These are phyloP conservation scores for Hippoglossus hippoglossus DNA, from an alignment of 2,797 vertebrate species.

Conservation along the genomic window DNA sequence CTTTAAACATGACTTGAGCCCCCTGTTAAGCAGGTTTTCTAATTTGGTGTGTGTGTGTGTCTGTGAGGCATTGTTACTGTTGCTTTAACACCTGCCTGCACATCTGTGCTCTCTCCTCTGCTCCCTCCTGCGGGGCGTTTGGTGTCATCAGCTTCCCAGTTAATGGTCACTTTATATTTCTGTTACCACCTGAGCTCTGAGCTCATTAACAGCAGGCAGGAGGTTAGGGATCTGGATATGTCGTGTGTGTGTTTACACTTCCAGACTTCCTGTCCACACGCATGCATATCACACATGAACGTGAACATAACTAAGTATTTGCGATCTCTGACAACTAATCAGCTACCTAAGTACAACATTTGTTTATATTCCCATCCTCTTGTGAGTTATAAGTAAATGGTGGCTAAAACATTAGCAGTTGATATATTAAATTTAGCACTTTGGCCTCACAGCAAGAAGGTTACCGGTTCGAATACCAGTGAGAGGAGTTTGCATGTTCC, in stretches of 20 bases:
- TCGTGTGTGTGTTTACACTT: background rate
- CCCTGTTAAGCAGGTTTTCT: slow-evolving; percentile 5
- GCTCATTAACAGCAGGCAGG: slow-evolving; percentile 46
- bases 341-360: background rate
- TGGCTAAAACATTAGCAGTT: background rate
- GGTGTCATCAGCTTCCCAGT: slow-evolving; percentile 5
- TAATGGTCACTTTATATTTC: slow-evolving; percentile 40
- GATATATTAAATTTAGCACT: background rate
- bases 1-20: background rate
- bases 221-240: slow-evolving; percentile 12
- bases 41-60: slow-evolving; percentile 1
- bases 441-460: too few species aligned
- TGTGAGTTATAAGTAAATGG: background rate
- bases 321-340: slow-evolving; percentile 31
- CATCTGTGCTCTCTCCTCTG: slow-evolving; percentile 28
- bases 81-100: slow-evolving; percentile 42
- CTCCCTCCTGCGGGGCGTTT: slow-evolving; percentile 14
- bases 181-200: slow-evolving; percentile 44
- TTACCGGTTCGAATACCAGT: too few species aligned
- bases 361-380: slow-evolving; percentile 11
- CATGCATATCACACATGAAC: slow-evolving; percentile 14
- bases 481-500: too few species aligned
- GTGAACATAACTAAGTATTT: slow-evolving; percentile 24
- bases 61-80: slow-evolving; percentile 19
- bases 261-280: slow-evolving; percentile 30